Base-by-base conservation (phyloP, 2,888 invertebrate species). In the Carabus problematicus region DNA sequence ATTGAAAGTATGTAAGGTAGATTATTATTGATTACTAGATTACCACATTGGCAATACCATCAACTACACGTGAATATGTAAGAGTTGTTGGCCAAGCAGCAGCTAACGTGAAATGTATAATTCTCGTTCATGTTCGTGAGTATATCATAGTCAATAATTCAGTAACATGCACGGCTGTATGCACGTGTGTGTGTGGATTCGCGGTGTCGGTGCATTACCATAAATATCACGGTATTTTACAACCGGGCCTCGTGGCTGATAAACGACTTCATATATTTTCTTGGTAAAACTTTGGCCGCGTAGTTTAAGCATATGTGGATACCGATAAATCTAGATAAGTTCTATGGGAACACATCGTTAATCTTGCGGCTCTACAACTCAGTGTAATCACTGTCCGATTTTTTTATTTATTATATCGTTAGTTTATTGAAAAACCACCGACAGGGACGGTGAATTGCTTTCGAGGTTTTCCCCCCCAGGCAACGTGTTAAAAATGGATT, bases 261-360 rank as follows among this genome's bases (percentile, higher is more conserved):
- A 67, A 52, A 67, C 60, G 67, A 41, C 59, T 18, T 42, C 39
- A 60, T 49, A 67, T 55, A 60, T 52, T 60, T 67, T 56, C 64
- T 64, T 64, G 56, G 56, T 39, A 59, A 60, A 60, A 60, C 42
- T 60, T 64, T n/a, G n/a, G n/a, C n/a, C n/a, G n/a, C n/a, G n/a
- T n/a, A n/a, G n/a, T n/a, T n/a, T 67, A 67, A 67, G 60, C 67
- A 60, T 67, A 67, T 67, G 67, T 67, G 67, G 39, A 60, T 42
- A 52, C 49, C 67, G 67, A 67, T 67, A 67, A 67, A 67, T 67
- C 60, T 60, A 67, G 67, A 67, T 67, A 67, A 67, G 54, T 52
- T 66, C 66, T 66, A 66, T 66, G 67, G 60, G 60, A 67, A 54
- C 67, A 60, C 60, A 40, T 54, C 67, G 60, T 67, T 60, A 52